These are phyloP conservation scores for Oxyteleia sp. DNA, from an alignment of 2,888 invertebrate genomes.

Conservation along the genomic window DNA sequence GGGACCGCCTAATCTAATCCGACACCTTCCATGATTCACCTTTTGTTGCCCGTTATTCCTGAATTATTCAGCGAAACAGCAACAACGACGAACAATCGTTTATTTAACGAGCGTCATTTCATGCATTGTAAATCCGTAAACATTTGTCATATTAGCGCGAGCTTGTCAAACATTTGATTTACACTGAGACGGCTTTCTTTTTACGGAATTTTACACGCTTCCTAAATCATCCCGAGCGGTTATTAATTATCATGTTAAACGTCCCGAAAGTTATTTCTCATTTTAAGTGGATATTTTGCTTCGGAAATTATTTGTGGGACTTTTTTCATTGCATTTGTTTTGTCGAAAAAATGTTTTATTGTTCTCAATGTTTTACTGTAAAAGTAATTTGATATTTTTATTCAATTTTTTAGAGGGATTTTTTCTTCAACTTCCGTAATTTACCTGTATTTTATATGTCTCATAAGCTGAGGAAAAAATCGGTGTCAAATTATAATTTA, in stretches of 20 bases:
- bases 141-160: slow-evolving; percentile 44
- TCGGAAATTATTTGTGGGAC: neutral
- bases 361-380: no score
- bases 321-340: no score
- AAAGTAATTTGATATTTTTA: no score
- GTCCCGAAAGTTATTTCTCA: neutral
- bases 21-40: slow-evolving; percentile 49
- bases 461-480: no score
- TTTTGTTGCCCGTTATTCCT: slow-evolving; percentile 44
- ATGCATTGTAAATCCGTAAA: slow-evolving; percentile 38
- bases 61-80: slow-evolving; percentile 52
- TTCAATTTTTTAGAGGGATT: no score
- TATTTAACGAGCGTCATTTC: slow-evolving; percentile 35
- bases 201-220: slow-evolving; percentile 13
- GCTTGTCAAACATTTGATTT: slow-evolving; percentile 19
- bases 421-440: no score
- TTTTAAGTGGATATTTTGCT: neutral
- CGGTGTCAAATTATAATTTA: no score
- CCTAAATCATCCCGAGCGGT: slow-evolving; percentile 1
- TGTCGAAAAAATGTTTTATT: no score
- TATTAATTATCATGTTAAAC: slow-evolving; percentile 8
- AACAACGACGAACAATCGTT: slow-evolving; percentile 43
- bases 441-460: no score
- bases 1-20: slow-evolving; percentile 44
- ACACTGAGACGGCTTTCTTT: slow-evolving; percentile 10